These are phyloP conservation scores for Danio kyathit DNA, from an alignment of 2,797 vertebrate species.

Conservation along the genomic window DNA sequence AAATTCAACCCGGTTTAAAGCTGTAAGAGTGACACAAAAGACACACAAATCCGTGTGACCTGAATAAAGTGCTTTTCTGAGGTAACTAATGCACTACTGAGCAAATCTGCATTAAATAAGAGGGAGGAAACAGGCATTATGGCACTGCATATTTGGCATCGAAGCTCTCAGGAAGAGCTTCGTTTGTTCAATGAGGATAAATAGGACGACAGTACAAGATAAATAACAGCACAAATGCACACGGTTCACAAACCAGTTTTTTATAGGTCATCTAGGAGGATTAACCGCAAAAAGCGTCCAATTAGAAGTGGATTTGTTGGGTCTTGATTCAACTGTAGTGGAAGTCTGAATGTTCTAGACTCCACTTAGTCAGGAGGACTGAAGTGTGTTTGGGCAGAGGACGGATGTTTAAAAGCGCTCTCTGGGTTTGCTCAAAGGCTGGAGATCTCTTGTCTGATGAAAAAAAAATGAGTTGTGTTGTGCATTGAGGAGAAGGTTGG, in stretches of 20 bases:
- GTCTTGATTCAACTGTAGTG: slow-evolving; percentile 4
- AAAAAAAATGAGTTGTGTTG: background rate
- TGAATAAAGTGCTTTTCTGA: slow-evolving; percentile 74
- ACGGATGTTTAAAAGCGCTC: slow-evolving; percentile 10
- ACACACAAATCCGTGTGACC: slow-evolving; percentile 9
- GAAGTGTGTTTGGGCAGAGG: slow-evolving; percentile 31
- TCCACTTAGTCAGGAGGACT: slow-evolving; percentile 50
- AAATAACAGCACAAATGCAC: slow-evolving; percentile 18
- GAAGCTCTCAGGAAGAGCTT: slow-evolving; percentile 57
- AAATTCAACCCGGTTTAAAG: slow-evolving; percentile 32
- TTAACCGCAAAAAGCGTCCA: slow-evolving; percentile 9
- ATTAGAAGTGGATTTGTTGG: slow-evolving; percentile 12
- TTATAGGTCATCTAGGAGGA: background rate
- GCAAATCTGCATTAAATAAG: slow-evolving; percentile 55
- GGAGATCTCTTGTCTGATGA: background rate
- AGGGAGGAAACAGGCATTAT: slow-evolving; percentile 72
- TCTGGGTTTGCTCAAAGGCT: slow-evolving; percentile 7
- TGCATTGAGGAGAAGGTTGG: background rate
- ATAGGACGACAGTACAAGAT: slow-evolving; percentile 18
- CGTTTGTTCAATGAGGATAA: slow-evolving; percentile 26
- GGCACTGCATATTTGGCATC: slow-evolving; percentile 80
- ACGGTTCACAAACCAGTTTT: slow-evolving; percentile 13
- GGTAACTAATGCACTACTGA: slow-evolving; percentile 59
- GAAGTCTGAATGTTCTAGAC: slow-evolving; percentile 18
- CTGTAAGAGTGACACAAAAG: slow-evolving; percentile 17